phyloP scores from a whole-genome alignment of 2,888 invertebrate species.

The Masnerella sp. region DNA sequence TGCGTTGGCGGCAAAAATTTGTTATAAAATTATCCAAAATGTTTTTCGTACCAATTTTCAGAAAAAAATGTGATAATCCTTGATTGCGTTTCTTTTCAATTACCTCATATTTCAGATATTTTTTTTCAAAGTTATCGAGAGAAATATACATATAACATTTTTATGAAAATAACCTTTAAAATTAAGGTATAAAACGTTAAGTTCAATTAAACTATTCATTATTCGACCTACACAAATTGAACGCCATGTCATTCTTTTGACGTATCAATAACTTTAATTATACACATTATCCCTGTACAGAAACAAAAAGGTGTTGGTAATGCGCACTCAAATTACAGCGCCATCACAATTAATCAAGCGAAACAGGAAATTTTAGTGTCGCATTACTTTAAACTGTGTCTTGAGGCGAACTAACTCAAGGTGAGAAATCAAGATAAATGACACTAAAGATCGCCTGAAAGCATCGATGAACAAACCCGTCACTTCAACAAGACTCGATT shows the following conservation, averaged over 20 bases:
- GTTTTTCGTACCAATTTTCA: too few species aligned
- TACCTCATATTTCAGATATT: too few species aligned
- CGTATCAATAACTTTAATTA: conserved; percentile 40
- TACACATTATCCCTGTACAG: conserved; percentile 10
- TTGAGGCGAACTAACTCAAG: conserved; percentile 32
- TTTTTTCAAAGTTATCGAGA: too few species aligned
- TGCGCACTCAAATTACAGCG: conserved; percentile 20
- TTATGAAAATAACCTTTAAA: too few species aligned
- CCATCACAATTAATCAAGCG: conserved; percentile 32
- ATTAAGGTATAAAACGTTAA: too few species aligned
- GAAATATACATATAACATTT: too few species aligned
- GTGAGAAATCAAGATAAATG: conserved; percentile 50
- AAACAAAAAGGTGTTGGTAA: conserved; percentile 3
- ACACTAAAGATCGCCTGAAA: conserved; percentile 39
- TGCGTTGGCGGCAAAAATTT: too few species aligned
- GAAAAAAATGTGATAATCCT: too few species aligned
- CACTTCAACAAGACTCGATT: conserved; percentile 5
- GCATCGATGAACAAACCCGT: conserved; percentile 12
- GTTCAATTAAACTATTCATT: too few species aligned
- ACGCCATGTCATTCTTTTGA: conserved; percentile 5
- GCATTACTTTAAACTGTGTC: conserved; percentile 44
- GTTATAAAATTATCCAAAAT: too few species aligned
- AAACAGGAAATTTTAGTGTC: conserved; percentile 50
- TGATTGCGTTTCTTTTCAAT: too few species aligned
- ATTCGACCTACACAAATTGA: background rate